A percentile compares a stretch with the other conserved stretches of the same genome.
These are phyloP conservation scores for Panagrolaimus sp. DNA, from an alignment of 1,140 invertebrate species.

Conservation along the genomic window DNA sequence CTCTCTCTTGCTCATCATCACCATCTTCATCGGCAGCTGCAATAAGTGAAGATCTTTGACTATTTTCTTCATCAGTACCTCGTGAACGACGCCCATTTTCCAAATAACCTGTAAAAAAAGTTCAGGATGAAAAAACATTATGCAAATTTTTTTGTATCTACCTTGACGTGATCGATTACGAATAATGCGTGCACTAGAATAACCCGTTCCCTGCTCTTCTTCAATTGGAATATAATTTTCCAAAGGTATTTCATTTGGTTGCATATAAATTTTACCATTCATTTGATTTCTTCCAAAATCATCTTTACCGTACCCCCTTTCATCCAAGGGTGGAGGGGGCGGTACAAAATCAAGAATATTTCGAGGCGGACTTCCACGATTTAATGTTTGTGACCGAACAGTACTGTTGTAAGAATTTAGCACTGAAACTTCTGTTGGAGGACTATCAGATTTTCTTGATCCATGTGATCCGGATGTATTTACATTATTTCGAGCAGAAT, in stretches of 20 bases:
- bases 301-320: constrained; percentile 7
- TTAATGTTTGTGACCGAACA: neutral
- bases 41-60: constrained; percentile 15
- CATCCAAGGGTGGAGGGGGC: constrained; percentile 1
- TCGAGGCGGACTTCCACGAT: constrained; percentile 10
- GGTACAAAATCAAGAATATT: constrained; percentile 11
- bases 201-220: neutral
- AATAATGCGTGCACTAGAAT: neutral
- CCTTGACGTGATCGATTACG: constrained; percentile 9
- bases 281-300: neutral
- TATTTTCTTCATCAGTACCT: constrained; percentile 12
- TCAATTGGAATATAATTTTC: constrained; percentile 2
- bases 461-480: constrained; percentile 4
- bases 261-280: constrained; percentile 10
- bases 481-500: constrained; percentile 1
- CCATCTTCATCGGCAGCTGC: constrained; percentile 12
- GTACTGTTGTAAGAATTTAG: constrained; percentile 11
- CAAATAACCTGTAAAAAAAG: neutral
- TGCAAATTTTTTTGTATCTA: neutral
- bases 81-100: constrained; percentile 7
- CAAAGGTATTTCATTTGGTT: neutral
- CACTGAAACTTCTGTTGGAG: constrained; percentile 5
- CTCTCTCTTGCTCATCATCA: neutral
- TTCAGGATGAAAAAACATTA: neutral
- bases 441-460: constrained; percentile 2